Evolutionary conservation across 2,888 invertebrate species (phyloP), one percentile per base, ranked within the genome.

Genomic region (Drosophila siamana): DNA sequence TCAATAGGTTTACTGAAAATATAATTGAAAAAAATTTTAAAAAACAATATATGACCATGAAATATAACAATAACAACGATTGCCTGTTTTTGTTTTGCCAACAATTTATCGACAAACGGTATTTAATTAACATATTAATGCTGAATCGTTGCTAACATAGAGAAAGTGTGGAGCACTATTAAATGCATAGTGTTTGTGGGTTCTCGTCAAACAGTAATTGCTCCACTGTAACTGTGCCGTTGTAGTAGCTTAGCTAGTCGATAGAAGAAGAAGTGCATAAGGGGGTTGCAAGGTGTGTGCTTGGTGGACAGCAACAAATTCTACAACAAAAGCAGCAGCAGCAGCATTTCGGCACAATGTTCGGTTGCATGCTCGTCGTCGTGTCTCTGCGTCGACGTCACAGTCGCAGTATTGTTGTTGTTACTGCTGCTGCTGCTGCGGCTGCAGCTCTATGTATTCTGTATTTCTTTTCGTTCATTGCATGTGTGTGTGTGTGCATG

Each of bases 331-430:
- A 65, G 33, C 28, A 59, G 48, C 56, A 56, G 38, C 51, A 60
- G 24, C 50, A 50, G 38, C 65, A 78, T 57, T 86, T 88, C 80
- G 80, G 83, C 83, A 82, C 78, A 85, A 78, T 75, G 76, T 70
- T 88, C 80, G 86, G 86, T 74, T 78, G 78, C 82, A 78, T 70
- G 64, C 43, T 78, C 75, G 33, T 11, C 33, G 33, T 33, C 33
- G 75, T 69, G 50, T 44, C 48, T 56, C 33, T 69, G 52, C 48
- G 67, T 63, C 72, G 48, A 68, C 65, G 56, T 74, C 61, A 41
- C 55, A 46, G 68, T 30, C 55, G 54, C 47, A n/a, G 33, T 48
- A 67, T 66, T 62, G 73, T 7, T 72, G 70, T 28, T 43, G 50
- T 41, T 51, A 69, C 62, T 55, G 65, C 38, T 69, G 74, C 56